A percentile compares a stretch with the other conserved stretches of the same genome.
phyloP scores from a whole-genome alignment of 2,113 vertebrate genomes.

The Rhinichthys klamathensis region DNA sequence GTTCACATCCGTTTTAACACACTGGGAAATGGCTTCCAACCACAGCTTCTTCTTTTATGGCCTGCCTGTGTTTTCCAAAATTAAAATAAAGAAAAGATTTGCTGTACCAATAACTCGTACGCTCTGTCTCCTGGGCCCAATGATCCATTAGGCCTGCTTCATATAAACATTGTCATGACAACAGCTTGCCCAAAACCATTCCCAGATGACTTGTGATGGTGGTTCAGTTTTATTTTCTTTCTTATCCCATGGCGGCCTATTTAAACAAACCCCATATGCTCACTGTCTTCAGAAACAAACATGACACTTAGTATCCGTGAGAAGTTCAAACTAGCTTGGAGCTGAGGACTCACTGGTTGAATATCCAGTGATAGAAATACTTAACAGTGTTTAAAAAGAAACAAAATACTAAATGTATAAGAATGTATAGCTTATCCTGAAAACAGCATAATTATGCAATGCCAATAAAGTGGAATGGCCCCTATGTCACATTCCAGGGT shows the following conservation, averaged over 20 bases:
- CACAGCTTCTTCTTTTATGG: constrained; percentile 16
- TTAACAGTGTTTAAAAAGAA: neutral
- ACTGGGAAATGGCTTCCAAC: constrained; percentile 32
- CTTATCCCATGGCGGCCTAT: constrained; percentile 53
- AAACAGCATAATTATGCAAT: neutral
- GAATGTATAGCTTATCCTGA: neutral
- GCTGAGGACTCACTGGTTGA: neutral
- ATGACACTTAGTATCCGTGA: constrained; percentile 34
- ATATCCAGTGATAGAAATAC: constrained; percentile 3
- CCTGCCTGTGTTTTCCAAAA: constrained; percentile 43
- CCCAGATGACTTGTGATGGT: constrained; percentile 15
- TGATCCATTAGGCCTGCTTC: constrained; percentile 30
- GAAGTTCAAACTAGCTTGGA: constrained; percentile 28
- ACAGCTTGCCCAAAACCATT: constrained; percentile 9
- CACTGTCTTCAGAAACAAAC: constrained; percentile 66
- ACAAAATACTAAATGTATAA: neutral
- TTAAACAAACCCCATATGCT: constrained; percentile 72
- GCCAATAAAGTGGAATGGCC: neutral
- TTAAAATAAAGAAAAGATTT: constrained; percentile 24
- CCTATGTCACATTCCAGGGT: neutral
- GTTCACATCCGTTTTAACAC: neutral
- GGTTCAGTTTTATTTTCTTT: constrained; percentile 18
- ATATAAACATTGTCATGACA: constrained; percentile 42
- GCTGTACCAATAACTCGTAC: constrained; percentile 19
- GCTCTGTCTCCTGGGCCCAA: constrained; percentile 20